These are phyloP conservation scores for Ephestia elutella DNA, from an alignment of 1,140 invertebrate genomes.

Conservation along the genomic window DNA sequence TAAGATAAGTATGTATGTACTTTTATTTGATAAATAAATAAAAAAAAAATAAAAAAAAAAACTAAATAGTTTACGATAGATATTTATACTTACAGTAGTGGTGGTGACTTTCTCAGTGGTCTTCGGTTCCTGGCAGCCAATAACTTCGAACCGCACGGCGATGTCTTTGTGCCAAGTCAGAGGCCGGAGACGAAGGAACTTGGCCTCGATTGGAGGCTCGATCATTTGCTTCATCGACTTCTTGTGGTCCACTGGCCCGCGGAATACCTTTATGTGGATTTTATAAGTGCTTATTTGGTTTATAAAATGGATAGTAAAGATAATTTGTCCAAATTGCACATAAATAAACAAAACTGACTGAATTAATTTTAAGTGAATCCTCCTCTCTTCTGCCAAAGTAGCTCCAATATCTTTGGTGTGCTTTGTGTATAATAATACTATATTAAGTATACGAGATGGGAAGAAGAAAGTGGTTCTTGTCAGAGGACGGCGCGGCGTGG, in stretches of 20 bases:
- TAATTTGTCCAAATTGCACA: not conserved
- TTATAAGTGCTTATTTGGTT: not conserved
- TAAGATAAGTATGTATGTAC: too few relatives aligned
- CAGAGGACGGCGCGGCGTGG: too few relatives aligned
- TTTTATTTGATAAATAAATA: too few relatives aligned
- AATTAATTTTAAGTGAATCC: too few relatives aligned
- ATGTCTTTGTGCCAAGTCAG: conserved; percentile 85
- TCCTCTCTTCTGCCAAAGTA: too few relatives aligned
- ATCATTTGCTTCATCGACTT: conserved; percentile 79
- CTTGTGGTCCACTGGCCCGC: conserved; percentile 79
- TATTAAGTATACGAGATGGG: too few relatives aligned
- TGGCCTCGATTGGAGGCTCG: conserved; percentile 79
- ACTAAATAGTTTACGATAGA: not conserved
- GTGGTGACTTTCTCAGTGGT: conserved; percentile 19
- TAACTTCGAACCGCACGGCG: conserved; percentile 81
- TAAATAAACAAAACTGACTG: too few relatives aligned
- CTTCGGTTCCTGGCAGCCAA: conserved; percentile 78
- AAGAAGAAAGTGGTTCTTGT: too few relatives aligned
- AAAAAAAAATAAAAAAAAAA: too few relatives aligned
- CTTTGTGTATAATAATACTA: too few relatives aligned
- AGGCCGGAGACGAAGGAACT: conserved; percentile 81
- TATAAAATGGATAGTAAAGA: conserved; percentile 12
- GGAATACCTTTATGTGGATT: conserved; percentile 76
- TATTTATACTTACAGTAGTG: not conserved
- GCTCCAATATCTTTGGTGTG: too few relatives aligned